Evolutionary conservation across 2,113 vertebrate species (phyloP), one percentile per base, ranked within the genome.

Genomic region (Thalassoma bifasciatum): DNA sequence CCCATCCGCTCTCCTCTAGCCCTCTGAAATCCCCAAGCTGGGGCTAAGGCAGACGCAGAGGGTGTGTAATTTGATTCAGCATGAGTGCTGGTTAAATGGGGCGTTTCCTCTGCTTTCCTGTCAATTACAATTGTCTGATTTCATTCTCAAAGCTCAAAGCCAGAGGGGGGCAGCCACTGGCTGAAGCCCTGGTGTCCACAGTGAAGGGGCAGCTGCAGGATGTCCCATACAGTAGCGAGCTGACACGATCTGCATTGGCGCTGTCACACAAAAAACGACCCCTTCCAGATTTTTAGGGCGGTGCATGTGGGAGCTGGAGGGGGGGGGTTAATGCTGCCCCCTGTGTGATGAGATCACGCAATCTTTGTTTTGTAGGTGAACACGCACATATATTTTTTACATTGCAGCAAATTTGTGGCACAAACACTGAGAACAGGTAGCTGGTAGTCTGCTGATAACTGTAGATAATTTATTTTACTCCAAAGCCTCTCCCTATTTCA

Each of bases 101-200:
- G 93, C 88, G 93, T 91, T 90, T 92, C 93, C 91, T 89, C 84
- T 60, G 86, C 90, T 91, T 90, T 90, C 83, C 92, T 93, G 91
- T 93, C 93, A 94, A 93, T 93, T 92, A 92, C 90, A 93, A 93
- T 93, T 84, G 89, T 93, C 86, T 89, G 93, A 93, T 93, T 93
- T 91, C 88, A 89, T 89, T 92, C 82, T 85, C 79, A 66, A 86
- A 79, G 87, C 88, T 79, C 66, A 79, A 73, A 44, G 79, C 76
- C 9, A 46, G 22, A 2, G 36, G 17, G 21, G n/a, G 21, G 72
- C 76, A 52, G 72, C 76, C 38, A 89, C 88, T 89, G 83, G 90
- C 81, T 85, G 70, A 68, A 76, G 59, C 83, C 69, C 52, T 26
- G 47, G 82, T 82, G 84, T 87, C 79, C 72, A 81, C 56, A 74